Conservation (phyloP, 2,113 vertebrate genomes). For the Eurystomus gularis region DNA sequence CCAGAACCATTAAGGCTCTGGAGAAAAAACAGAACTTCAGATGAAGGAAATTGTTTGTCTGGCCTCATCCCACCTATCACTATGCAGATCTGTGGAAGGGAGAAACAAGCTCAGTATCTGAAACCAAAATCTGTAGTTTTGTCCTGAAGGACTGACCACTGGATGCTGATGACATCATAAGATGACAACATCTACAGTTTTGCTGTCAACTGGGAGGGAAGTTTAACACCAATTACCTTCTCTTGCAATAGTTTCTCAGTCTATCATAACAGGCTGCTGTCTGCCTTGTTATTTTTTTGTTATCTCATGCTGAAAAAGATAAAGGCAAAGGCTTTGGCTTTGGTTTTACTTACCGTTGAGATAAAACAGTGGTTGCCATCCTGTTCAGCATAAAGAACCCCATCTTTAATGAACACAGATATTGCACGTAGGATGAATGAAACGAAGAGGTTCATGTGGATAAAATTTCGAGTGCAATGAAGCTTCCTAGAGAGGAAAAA, state of each 20-base stretch:
- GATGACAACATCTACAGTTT: background rate
- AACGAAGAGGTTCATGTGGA: conserved; percentile 98
- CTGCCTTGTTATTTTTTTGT: background rate
- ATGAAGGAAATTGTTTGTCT: background rate
- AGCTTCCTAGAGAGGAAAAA: conserved; percentile 82
- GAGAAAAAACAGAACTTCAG: background rate
- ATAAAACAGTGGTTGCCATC: conserved; percentile 90
- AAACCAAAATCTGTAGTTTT: background rate
- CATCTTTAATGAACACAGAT: conserved; percentile 97
- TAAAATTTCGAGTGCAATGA: conserved; percentile 98
- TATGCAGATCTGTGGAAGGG: background rate
- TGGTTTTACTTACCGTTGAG: conserved; percentile 79
- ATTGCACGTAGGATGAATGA: conserved; percentile 97
- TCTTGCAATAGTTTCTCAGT: background rate
- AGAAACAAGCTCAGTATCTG: background rate
- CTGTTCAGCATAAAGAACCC: conserved; percentile 90
- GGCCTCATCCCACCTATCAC: background rate
- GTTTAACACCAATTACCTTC: background rate
- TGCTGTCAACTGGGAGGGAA: background rate
- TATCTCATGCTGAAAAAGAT: background rate
- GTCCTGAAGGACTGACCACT: background rate
- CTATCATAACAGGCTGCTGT: background rate
- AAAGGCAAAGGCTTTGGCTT: background rate
- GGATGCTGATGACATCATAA: background rate
- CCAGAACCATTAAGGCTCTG: background rate